These are phyloP conservation scores for Zaprionus bogoriensis DNA, from an alignment of 2,888 invertebrate species.

Conservation along the genomic window DNA sequence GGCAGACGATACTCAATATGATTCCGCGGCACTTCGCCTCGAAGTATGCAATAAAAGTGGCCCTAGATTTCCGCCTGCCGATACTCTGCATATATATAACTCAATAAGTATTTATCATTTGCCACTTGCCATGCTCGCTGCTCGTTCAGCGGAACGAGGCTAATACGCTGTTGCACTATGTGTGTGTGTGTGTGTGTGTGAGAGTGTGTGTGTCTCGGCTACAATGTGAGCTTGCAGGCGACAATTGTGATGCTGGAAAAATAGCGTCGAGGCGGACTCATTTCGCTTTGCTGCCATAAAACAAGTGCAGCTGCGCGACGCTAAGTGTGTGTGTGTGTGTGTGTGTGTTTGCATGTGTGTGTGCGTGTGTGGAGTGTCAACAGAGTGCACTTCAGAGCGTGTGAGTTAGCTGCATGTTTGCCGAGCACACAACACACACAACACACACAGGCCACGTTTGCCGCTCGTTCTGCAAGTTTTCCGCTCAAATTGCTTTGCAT, in stretches of 20 bases:
- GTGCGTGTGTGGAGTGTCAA: not conserved
- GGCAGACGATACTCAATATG: not conserved
- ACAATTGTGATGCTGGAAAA: not conserved
- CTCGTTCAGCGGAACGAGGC: too few relatives aligned
- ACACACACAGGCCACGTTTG: slow-evolving; percentile 2
- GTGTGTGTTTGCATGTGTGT: not conserved
- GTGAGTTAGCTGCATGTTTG: slow-evolving; percentile 46
- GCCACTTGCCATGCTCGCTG: too few relatives aligned
- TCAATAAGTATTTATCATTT: slow-evolving; percentile 12
- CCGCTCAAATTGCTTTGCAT: slow-evolving; percentile 41
- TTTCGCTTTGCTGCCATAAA: slow-evolving; percentile 15
- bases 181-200: not conserved
- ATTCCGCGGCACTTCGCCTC: not conserved
- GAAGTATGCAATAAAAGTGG: slow-evolving; percentile 2
- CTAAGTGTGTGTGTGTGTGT: not conserved
- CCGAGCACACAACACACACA: slow-evolving; percentile 17
- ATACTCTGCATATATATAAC: slow-evolving; percentile 5
- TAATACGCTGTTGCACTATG: not conserved
- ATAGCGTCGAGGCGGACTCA: slow-evolving; percentile 2
- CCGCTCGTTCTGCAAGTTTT: slow-evolving; percentile 49
- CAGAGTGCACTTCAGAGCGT: slow-evolving; percentile 3
- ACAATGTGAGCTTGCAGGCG: not conserved
- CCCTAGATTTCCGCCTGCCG: too few relatives aligned
- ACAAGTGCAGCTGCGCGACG: slow-evolving; percentile 15
- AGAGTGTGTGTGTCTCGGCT: not conserved